These are phyloP conservation scores for Anastatus disparis DNA, from an alignment of 1,140 invertebrate species.

Conservation along the genomic window DNA sequence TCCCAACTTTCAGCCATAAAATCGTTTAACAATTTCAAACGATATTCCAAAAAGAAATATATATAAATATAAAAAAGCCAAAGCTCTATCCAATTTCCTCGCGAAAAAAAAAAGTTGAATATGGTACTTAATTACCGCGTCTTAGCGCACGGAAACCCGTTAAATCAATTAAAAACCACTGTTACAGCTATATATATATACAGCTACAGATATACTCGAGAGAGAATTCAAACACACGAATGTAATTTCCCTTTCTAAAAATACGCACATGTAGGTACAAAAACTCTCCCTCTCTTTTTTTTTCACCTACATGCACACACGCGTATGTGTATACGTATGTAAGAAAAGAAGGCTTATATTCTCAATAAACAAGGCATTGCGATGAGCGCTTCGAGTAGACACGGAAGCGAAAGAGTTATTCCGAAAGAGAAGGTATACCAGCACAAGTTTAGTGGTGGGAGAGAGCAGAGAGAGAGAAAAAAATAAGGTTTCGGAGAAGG, in stretches of 20 bases:
- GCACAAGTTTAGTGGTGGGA: neutral
- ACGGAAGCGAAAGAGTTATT: slow-evolving; percentile 14
- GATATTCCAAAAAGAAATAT: no score
- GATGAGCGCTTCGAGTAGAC: slow-evolving; percentile 29
- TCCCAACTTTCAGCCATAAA: no score
- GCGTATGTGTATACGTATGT: no score
- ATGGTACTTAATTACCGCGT: no score
- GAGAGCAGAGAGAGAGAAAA: slow-evolving; percentile 11
- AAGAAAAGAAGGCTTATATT: neutral
- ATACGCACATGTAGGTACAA: neutral
- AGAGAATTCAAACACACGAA: no score
- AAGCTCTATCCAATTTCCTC: no score
- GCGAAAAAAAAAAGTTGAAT: no score
- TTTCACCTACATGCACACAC: neutral
- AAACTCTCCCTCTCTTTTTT: neutral
- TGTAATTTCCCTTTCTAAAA: slow-evolving; percentile 14
- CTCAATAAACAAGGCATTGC: slow-evolving; percentile 15
- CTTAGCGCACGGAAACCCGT: neutral
- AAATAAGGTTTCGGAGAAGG: neutral
- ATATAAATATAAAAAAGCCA: no score
- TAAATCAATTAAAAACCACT: neutral
- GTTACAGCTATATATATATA: no score
- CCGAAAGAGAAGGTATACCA: neutral
- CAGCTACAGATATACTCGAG: no score
- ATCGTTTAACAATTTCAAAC: no score